Base-by-base conservation (phyloP, 1,140 invertebrate species). In the Leptinotarsa defecta region DNA sequence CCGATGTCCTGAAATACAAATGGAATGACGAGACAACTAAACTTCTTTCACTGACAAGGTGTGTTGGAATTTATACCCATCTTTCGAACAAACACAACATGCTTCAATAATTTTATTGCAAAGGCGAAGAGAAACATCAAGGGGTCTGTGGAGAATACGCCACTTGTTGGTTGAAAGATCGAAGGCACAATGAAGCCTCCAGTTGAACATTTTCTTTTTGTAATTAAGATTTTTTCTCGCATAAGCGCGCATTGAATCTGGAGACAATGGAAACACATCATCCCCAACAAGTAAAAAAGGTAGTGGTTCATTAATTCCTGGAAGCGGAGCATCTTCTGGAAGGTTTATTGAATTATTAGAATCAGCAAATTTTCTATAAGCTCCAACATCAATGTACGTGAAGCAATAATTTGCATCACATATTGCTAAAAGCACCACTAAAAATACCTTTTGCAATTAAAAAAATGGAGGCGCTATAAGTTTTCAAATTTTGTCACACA, bases 401-500 rank as follows among this genome's bases (percentile, higher is more conserved):
- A 57, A 57, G 15, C 52, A 57, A n/a, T 57, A 17, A 57, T 57
- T n/a, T n/a, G 1, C 52, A 52, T 52, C 49, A 13, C 0, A 4
- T 57, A 17, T 17, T 57, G 52, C 52, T 6, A 17, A 3, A 57
- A 57, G 52, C 1, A 57, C 52, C 13, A 57, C n/a, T 57, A 17
- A 57, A 57, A 57, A 57, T 4, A 52, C 13, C 0, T 52, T 52
- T 52, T n/a, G 4, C 1, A 5, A 1, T 52, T 15, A 52, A 52
- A n/a, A 1, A 15, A 13, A 1, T 52, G 4, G 49, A 52, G 13
- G 13, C 49, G 0, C 49, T 15, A 81, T 62, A 27, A 67, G 20
- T 13, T 52, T 15, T 79, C 79, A 81, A 62, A 80, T 78, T n/a
- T 13, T 48, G 19, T 63, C 24, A 64, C 76, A 81, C 4, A 80